A percentile compares a stretch with the other conserved stretches of the same genome.
Evolutionary conservation across 1,140 invertebrate species (phyloP).

Genomic region (Samia ricini): DNA sequence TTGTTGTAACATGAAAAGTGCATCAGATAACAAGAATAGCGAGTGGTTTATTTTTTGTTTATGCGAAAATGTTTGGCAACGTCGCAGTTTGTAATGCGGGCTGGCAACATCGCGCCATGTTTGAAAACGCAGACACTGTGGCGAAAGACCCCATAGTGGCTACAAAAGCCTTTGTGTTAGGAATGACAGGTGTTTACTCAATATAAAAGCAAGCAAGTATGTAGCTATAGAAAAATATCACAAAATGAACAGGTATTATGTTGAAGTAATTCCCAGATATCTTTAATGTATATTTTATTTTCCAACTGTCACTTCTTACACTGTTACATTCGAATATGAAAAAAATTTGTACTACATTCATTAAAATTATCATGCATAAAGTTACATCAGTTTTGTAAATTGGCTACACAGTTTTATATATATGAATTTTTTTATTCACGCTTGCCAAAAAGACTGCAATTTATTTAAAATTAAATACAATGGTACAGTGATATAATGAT

Average conservation of each 20-base stretch:
- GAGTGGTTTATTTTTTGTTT: neutral
- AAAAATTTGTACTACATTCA: too few species aligned
- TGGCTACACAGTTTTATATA: too few species aligned
- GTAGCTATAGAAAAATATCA: neutral
- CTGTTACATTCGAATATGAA: too few species aligned
- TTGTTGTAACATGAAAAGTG: constrained; percentile 27
- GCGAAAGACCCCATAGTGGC: neutral
- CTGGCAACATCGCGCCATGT: constrained; percentile 2
- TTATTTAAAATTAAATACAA: too few species aligned
- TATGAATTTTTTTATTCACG: too few species aligned
- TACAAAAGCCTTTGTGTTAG: constrained; percentile 3
- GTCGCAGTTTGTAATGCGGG: constrained; percentile 6
- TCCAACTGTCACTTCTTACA: neutral
- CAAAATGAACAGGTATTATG: neutral
- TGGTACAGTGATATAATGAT: too few species aligned
- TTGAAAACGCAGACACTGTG: constrained; percentile 4
- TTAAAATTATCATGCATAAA: too few species aligned
- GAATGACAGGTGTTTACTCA: constrained; percentile 6
- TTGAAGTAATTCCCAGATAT: neutral
- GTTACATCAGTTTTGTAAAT: too few species aligned
- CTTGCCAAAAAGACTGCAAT: too few species aligned
- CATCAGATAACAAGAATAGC: constrained; percentile 22
- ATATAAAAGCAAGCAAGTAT: constrained; percentile 1
- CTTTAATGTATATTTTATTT: neutral
- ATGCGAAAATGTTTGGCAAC: constrained; percentile 16